Evolutionary conservation across 2,888 invertebrate genomes (phyloP), one percentile per base, ranked within the genome.

Genomic region (Tenthredo livida): DNA sequence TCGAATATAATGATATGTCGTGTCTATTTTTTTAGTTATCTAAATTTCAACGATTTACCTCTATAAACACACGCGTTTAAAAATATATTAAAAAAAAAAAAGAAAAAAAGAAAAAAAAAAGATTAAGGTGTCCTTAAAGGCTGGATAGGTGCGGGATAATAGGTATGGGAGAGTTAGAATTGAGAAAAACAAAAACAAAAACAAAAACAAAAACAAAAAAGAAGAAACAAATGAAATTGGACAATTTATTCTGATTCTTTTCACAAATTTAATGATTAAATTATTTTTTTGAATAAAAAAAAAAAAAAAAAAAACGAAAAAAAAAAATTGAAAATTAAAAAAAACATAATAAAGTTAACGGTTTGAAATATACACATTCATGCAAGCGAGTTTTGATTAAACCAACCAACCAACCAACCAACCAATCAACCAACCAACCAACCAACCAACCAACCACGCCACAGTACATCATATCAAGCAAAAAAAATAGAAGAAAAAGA

Each of bases 31-130:
- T 72, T 37, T 37, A 33, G 70, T 37, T 72, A 72, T 40, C 12
- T n/a, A 40, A 72, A 72, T 72, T 72, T 25, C 33, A 72, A 33
- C n/a, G 70, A n/a, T 72, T 72, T 72, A 72, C 40, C 37, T 40
- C 70, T 61, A 21, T 58, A 17, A 54, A 40, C 37, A 54, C 54
- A 54, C 54, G 54, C 54, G 54, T 54, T 54, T 47, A 47, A 15
- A 47, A n/a, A n/a, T n/a, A 47, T 47, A 47, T 47, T 29, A 33
- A 33, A 33, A 12, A 43, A 2, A 43, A 43, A 10, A 43, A 43
- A 50, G 7, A 7, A 54, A 10, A 43, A 43, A 50, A n/a, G 0
- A 54, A n/a, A 17, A 50, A 17, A 17, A 54, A n/a, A n/a, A n/a
- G 7, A 54, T 54, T 54, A 54, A 50, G 54, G n/a, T 54, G n/a